Percentiles rank a stretch among this genome's conserved stretches.
Evolutionary conservation across 2,888 invertebrate species (phyloP).

Genomic region (Allacma fusca): DNA sequence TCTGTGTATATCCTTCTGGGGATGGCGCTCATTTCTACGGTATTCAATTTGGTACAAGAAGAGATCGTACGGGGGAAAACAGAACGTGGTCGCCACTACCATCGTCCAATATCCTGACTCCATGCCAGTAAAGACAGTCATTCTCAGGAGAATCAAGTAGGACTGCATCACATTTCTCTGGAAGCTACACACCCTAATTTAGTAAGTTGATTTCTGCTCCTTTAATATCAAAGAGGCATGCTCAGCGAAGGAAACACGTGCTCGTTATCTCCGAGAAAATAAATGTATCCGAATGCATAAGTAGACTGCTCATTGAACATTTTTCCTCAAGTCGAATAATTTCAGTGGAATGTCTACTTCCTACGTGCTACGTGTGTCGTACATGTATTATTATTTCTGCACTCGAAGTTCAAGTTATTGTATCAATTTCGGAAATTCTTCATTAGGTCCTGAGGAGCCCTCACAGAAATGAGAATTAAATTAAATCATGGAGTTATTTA

Average conservation of each 20-base stretch:
- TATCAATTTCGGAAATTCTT: constrained; percentile 25
- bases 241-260: neutral
- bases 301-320: too few species aligned
- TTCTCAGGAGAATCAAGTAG: constrained; percentile 58
- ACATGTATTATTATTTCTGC: neutral
- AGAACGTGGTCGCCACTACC: constrained; percentile 60
- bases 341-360: neutral
- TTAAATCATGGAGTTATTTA: constrained; percentile 37
- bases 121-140: constrained; percentile 54
- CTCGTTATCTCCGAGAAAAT: neutral
- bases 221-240: constrained; percentile 7
- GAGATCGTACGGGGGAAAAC: constrained; percentile 69
- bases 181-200: constrained; percentile 59
- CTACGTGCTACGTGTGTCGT: neutral
- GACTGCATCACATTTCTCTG: constrained; percentile 60
- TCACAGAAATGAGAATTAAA: constrained; percentile 30
- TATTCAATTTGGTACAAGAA: constrained; percentile 84
- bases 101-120: constrained; percentile 61
- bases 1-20: constrained; percentile 83
- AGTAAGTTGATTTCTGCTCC: constrained; percentile 46
- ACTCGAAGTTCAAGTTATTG: neutral
- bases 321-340: neutral
- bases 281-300: neutral
- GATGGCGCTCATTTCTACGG: constrained; percentile 86
- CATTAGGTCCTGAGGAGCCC: constrained; percentile 5